Evolutionary conservation across 2,113 vertebrate species (phyloP).

Genomic region (Pluvianellus socialis): DNA sequence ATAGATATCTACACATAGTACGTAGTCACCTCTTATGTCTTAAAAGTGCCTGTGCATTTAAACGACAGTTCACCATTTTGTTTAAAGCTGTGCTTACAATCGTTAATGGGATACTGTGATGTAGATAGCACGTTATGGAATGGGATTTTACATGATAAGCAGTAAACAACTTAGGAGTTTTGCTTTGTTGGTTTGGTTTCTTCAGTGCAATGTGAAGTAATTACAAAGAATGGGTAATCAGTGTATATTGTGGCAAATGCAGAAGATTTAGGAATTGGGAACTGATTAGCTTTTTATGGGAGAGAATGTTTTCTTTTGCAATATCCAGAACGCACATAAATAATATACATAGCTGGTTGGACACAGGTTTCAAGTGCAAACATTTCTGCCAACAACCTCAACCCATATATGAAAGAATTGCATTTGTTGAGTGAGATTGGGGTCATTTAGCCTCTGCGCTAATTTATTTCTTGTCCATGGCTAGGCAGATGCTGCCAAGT

Average conservation of each 20-base stretch:
- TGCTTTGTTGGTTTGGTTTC: neutral
- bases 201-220: neutral
- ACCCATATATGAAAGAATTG: neutral
- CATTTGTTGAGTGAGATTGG: neutral
- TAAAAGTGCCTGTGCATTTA: neutral
- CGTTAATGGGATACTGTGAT: neutral
- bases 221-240: neutral
- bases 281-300: neutral
- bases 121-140: neutral
- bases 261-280: neutral
- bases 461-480: slow-evolving; percentile 42
- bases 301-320: neutral
- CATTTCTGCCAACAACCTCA: neutral
- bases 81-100: neutral
- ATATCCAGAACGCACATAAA: neutral
- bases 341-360: neutral
- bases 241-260: neutral
- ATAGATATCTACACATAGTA: neutral
- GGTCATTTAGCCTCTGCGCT: slow-evolving; percentile 1
- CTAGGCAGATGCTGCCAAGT: neutral
- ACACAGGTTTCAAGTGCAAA: neutral
- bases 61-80: neutral
- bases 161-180: neutral
- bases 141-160: neutral
- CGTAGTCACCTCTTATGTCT: neutral